A percentile compares a stretch with the other conserved stretches of the same genome.
These are phyloP conservation scores for Fregetta grallaria DNA, from an alignment of 2,113 vertebrate species.

Conservation along the genomic window DNA sequence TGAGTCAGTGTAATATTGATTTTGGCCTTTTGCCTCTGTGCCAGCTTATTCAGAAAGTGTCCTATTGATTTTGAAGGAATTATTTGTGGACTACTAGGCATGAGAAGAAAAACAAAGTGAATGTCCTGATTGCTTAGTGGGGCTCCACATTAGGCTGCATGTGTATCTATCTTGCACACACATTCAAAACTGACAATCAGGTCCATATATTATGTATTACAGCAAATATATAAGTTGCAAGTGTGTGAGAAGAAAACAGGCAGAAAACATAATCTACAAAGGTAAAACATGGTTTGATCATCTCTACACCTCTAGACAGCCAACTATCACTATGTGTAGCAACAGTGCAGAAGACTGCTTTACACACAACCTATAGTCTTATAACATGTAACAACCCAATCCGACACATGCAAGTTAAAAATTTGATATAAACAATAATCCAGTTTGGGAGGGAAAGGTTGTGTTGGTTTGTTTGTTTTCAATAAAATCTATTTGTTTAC, in stretches of 20 bases:
- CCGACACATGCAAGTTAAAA: background rate
- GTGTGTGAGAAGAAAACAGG: background rate
- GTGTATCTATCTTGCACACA: background rate
- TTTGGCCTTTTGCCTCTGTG: background rate
- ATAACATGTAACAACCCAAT: background rate
- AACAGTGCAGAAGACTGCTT: background rate
- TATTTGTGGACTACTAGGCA: slow-evolving; percentile 17
- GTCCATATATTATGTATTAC: background rate
- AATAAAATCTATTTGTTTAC: background rate
- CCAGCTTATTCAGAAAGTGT: slow-evolving; percentile 17
- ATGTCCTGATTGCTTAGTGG: background rate
- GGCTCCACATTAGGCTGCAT: background rate
- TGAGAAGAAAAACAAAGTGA: slow-evolving; percentile 13
- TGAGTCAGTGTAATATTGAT: background rate
- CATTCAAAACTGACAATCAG: background rate
- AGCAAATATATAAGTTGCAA: background rate
- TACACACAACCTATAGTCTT: background rate
- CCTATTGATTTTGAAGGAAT: slow-evolving; percentile 48
- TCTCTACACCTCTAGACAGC: background rate
- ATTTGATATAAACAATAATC: background rate
- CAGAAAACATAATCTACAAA: background rate
- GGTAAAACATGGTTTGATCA: background rate
- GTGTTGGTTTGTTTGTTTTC: background rate
- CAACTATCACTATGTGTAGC: background rate
- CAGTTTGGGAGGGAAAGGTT: background rate